Percentiles rank a stretch among this genome's conserved stretches.
Evolutionary conservation across 2,888 invertebrate species (phyloP).

Genomic region (Drosophila kokeensis): DNA sequence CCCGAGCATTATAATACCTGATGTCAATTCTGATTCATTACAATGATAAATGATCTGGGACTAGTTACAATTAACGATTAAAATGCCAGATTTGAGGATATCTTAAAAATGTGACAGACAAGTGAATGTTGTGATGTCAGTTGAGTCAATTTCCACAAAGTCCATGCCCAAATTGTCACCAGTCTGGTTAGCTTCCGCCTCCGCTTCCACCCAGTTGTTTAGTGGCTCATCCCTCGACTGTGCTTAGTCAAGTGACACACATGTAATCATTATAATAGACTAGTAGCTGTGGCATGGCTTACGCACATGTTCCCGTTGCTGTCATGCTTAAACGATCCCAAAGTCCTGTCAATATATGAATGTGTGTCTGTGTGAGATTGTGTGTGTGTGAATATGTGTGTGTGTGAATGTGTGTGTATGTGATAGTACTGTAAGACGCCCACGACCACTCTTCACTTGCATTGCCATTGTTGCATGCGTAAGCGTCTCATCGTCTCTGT

Average conservation of each 20-base stretch:
- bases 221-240: constrained; percentile 2
- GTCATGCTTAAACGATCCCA: constrained; percentile 47
- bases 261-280: constrained; percentile 71
- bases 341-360: constrained; percentile 39
- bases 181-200: constrained; percentile 51
- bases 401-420: constrained; percentile 27
- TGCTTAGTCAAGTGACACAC: constrained; percentile 62
- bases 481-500: constrained; percentile 40
- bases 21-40: neutral
- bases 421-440: constrained; percentile 51
- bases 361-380: constrained; percentile 13
- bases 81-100: constrained; percentile 25
- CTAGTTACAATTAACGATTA: neutral
- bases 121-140: constrained; percentile 44
- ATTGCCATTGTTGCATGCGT: constrained; percentile 74
- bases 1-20: neutral
- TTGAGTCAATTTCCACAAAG: constrained; percentile 39
- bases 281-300: constrained; percentile 47
- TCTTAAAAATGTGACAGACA: constrained; percentile 40
- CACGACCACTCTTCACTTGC: constrained; percentile 48
- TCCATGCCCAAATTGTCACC: constrained; percentile 48
- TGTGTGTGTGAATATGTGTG: constrained; percentile 25
- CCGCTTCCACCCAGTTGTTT: constrained; percentile 33
- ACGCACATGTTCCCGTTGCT: constrained; percentile 49
- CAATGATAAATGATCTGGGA: neutral